A percentile compares a stretch with the other conserved stretches of the same genome.
Evolutionary conservation across 2,888 invertebrate species (phyloP).

Genomic region (Phyllotreta striolata): DNA sequence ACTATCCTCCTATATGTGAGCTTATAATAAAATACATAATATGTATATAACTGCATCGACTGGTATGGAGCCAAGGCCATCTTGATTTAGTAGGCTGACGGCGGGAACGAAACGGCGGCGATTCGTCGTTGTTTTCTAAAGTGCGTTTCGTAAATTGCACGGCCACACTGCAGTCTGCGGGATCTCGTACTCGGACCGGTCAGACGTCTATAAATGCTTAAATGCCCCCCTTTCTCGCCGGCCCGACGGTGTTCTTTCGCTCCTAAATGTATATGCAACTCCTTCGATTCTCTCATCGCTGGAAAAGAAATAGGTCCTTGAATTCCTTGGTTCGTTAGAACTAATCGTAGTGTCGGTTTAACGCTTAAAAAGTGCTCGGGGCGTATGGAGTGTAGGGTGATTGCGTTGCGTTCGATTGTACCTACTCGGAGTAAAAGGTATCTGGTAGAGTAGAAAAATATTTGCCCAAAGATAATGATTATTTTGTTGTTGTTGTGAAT

Average conservation of each 20-base stretch:
- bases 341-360: too few species aligned
- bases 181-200: conserved; percentile 20
- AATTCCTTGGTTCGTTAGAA: too few species aligned
- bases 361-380: neutral
- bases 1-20: conserved; percentile 3
- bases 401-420: conserved; percentile 2
- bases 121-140: conserved; percentile 17
- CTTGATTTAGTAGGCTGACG: conserved; percentile 48
- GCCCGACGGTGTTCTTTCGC: conserved; percentile 12
- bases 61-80: conserved; percentile 53
- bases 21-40: conserved; percentile 19
- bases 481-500: conserved; percentile 11
- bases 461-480: conserved; percentile 24
- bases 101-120: conserved; percentile 13
- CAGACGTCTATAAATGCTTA: conserved; percentile 19
- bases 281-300: conserved; percentile 19
- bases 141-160: conserved; percentile 33
- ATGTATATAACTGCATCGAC: conserved; percentile 50
- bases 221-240: conserved; percentile 23
- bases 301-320: neutral
- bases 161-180: conserved; percentile 25
- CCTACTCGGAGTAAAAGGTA: conserved; percentile 3
- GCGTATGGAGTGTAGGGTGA: neutral
- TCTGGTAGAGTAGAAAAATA: conserved; percentile 28
- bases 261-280: neutral